A percentile compares a stretch with the other conserved stretches of the same genome.
phyloP scores from a whole-genome alignment of 2,888 invertebrate species.

The Willowsia nigromaculata region DNA sequence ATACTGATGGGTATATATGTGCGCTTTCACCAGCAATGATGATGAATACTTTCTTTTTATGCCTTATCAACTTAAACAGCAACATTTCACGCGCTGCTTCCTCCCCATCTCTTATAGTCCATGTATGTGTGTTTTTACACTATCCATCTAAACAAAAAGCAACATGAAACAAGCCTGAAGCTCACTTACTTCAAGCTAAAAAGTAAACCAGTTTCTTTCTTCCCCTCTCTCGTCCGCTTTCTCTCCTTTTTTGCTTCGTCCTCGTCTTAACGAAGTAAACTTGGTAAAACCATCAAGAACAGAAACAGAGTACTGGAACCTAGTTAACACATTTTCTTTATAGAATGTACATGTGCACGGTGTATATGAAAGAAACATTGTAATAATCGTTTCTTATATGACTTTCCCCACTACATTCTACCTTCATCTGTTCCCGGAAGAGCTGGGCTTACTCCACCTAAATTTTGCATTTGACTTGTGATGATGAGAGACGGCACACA shows the following conservation, averaged over 20 bases:
- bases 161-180: background rate
- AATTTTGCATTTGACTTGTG: background rate
- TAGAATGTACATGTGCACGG: background rate
- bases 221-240: background rate
- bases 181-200: slow-evolving; percentile 17
- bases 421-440: background rate
- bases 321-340: slow-evolving; percentile 24
- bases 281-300: slow-evolving; percentile 52
- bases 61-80: slow-evolving; percentile 46
- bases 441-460: background rate
- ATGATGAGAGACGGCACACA: background rate
- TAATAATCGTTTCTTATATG: slow-evolving; percentile 6
- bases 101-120: background rate
- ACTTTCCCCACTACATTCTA: background rate
- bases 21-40: background rate
- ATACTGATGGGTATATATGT: background rate
- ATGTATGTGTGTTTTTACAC: background rate
- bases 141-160: background rate
- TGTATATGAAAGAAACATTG: background rate
- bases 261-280: slow-evolving; percentile 42
- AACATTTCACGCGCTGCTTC: slow-evolving; percentile 61
- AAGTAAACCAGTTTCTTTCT: background rate
- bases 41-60: slow-evolving; percentile 26
- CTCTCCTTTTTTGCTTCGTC: background rate
- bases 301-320: background rate